Base-by-base conservation (phyloP, 2,113 vertebrate species). In the Limnothrissa miodon region DNA sequence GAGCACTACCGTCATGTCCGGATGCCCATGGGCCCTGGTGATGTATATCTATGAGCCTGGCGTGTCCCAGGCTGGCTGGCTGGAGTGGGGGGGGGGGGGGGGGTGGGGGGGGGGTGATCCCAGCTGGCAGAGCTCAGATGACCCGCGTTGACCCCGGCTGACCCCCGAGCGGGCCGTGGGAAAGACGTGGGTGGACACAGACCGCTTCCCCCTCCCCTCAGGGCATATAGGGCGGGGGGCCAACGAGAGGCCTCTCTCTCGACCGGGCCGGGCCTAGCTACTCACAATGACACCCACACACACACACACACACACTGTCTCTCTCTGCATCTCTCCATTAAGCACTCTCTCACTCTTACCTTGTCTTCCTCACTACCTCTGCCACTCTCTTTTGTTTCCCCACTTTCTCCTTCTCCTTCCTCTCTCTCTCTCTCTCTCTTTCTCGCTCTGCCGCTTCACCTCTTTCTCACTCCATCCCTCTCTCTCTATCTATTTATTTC, bases 121-220 rank as follows among this genome's bases (percentile, higher is more conserved):
- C 84, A 78, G 85, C 86, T 83, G 84, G 80, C 83, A 80, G 79
- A 84, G 62, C 25, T 51, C 83, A 44, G 19, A 25, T 88, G 84
- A 87, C 85, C 87, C 84, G 39, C 25, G 70, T 46, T 62, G 87
- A 88, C 85, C 88, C 80, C 78, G 44, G 56, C 70, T 56, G 10
- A 78, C 70, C 78, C 45, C 80, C 81, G 82, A 78, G 74, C 56
- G 78, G 83, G n/a, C 74, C 3, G 82, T 87, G 88, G 88, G 89
- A 90, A 88, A 88, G 82, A 81, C 51, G 86, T 87, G 86, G 88
- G 88, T 45, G 88, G 86, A 87, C 81, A 86, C 74, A 81, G 85
- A 74, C 83, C 25, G 29, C 78, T 83, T 85, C 82, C 86, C 29
- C 45, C 81, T 83, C 85, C 86, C 36, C 39, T 45, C 39, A 1